These are phyloP conservation scores for Riparia riparia DNA, from an alignment of 2,113 vertebrate species.

Conservation along the genomic window DNA sequence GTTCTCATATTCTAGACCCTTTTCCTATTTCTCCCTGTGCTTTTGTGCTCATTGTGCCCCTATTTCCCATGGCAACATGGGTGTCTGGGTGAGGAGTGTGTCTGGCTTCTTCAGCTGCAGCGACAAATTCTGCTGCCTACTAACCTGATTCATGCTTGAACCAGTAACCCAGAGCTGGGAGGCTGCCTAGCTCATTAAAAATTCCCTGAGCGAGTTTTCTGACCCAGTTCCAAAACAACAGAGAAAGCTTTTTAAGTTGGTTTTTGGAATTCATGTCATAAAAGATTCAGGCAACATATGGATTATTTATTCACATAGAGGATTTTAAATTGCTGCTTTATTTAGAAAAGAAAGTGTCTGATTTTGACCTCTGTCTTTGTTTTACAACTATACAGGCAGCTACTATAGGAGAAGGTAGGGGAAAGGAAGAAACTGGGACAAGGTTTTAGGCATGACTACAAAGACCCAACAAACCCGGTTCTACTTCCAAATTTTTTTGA, in stretches of 20 bases:
- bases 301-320: conserved; percentile 44
- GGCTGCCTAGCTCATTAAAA: conserved; percentile 38
- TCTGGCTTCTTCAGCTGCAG: neutral
- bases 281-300: conserved; percentile 63
- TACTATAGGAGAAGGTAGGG: neutral
- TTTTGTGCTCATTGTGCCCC: neutral
- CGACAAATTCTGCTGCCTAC: neutral
- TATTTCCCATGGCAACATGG: neutral
- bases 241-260: conserved; percentile 45
- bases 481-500: neutral
- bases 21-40: neutral
- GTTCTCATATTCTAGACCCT: neutral
- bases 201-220: conserved; percentile 41
- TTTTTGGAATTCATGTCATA: conserved; percentile 44
- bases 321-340: conserved; percentile 22
- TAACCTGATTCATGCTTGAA: conserved; percentile 44
- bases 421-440: conserved; percentile 11
- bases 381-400: neutral
- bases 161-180: conserved; percentile 59
- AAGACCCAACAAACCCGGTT: neutral
- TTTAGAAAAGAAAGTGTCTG: neutral
- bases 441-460: neutral
- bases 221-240: conserved; percentile 58
- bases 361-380: neutral
- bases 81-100: neutral